phyloP scores from a whole-genome alignment of 2,113 vertebrate genomes.

The Phoxinus phoxinus region DNA sequence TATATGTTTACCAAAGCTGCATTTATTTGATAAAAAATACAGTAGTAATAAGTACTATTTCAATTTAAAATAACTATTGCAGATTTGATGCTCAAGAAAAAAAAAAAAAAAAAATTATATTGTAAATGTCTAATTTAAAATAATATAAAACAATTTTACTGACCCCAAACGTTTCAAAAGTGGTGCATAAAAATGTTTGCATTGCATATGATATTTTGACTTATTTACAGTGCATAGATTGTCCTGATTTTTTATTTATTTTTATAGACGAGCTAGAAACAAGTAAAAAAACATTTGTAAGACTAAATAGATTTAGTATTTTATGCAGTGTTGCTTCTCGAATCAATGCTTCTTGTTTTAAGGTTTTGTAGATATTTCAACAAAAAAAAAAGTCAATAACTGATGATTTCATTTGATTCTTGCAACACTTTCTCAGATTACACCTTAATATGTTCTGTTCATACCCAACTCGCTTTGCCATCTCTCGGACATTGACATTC shows the following conservation, averaged over 20 bases:
- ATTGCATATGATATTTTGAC: background rate
- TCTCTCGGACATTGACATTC: constrained; percentile 69
- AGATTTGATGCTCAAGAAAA: background rate
- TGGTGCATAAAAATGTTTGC: background rate
- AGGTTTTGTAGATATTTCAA: too few species aligned
- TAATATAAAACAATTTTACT: too few species aligned
- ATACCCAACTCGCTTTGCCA: constrained; percentile 8
- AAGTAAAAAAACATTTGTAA: background rate
- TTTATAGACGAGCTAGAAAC: background rate
- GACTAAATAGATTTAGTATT: background rate
- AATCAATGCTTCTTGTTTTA: too few species aligned
- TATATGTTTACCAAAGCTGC: background rate
- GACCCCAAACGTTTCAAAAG: background rate
- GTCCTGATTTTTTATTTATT: background rate
- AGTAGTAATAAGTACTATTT: too few species aligned
- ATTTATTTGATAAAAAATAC: too few species aligned
- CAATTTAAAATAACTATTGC: background rate
- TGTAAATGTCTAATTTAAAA: too few species aligned
- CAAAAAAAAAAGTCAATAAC: too few species aligned
- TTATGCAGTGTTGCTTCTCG: background rate
- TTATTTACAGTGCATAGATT: background rate
- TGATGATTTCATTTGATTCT: too few species aligned
- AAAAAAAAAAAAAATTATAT: too few species aligned
- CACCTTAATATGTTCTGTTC: background rate
- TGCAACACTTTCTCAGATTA: background rate